A percentile compares a stretch with the other conserved stretches of the same genome.
These are phyloP conservation scores for Meles meles DNA, from an alignment of 2,113 vertebrate species.

Conservation along the genomic window DNA sequence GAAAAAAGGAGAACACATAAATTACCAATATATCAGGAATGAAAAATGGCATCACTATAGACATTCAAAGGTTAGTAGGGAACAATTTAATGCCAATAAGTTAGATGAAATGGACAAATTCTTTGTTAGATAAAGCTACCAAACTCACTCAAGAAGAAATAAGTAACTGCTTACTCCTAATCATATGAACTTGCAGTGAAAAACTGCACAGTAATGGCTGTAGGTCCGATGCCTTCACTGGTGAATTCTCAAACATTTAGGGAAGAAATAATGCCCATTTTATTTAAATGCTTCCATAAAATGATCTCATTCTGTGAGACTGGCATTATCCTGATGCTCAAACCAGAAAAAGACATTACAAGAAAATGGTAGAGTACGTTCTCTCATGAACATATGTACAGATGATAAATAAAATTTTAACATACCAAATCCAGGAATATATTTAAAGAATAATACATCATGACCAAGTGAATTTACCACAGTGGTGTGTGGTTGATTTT, in stretches of 20 bases:
- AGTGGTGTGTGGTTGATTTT: background rate
- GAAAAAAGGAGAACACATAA: background rate
- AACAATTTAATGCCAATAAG: background rate
- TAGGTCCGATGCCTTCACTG: background rate
- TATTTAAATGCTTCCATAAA: background rate
- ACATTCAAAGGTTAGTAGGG: background rate
- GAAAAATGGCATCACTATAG: background rate
- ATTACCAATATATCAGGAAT: background rate
- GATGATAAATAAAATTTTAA: background rate
- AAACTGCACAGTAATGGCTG: background rate
- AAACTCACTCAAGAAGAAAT: background rate
- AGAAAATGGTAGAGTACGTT: background rate
- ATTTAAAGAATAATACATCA: background rate
- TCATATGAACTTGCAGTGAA: background rate
- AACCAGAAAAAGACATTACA: background rate
- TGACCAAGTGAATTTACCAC: background rate
- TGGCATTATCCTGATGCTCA: background rate
- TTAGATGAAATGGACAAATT: background rate
- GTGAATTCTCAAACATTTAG: background rate
- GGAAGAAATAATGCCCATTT: background rate
- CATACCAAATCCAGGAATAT: background rate
- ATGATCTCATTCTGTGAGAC: background rate
- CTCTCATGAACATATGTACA: background rate
- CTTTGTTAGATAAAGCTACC: background rate
- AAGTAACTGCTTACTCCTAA: background rate